phyloP scores from a whole-genome alignment of 2,888 invertebrate species.

The Tromatobia lineatoria region DNA sequence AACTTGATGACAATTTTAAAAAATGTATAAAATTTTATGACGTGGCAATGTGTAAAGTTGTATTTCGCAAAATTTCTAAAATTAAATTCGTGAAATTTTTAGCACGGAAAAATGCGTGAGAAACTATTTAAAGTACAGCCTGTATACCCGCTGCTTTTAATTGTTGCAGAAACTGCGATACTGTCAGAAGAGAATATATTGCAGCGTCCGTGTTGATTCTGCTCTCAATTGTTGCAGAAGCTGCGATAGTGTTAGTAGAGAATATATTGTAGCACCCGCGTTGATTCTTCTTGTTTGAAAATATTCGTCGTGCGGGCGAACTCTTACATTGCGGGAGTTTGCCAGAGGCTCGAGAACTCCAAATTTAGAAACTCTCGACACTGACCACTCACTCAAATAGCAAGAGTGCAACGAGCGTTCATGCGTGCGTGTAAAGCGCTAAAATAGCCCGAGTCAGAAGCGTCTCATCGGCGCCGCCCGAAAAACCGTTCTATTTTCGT shows the following conservation, averaged over 20 bases:
- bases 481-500: constrained; percentile 42
- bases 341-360: constrained; percentile 33
- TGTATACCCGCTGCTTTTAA: not conserved
- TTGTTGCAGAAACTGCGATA: not conserved
- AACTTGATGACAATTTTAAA: no score
- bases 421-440: constrained; percentile 26
- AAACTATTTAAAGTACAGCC: not conserved
- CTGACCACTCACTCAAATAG: constrained; percentile 55
- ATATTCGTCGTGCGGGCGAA: constrained; percentile 23
- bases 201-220: not conserved
- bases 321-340: constrained; percentile 26
- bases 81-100: no score
- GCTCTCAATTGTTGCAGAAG: not conserved
- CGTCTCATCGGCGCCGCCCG: constrained; percentile 16
- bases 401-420: constrained; percentile 42
- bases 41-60: no score
- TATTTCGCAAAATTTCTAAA: no score
- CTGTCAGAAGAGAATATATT: not conserved
- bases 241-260: not conserved
- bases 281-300: constrained; percentile 12
- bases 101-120: no score
- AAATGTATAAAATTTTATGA: no score
- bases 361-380: constrained; percentile 65
- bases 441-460: constrained; percentile 47
- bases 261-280: not conserved